Percentiles rank a stretch among this genome's conserved stretches.
These are phyloP conservation scores for Caenorhabditis afra DNA, from an alignment of 2,888 invertebrate species.

Conservation along the genomic window DNA sequence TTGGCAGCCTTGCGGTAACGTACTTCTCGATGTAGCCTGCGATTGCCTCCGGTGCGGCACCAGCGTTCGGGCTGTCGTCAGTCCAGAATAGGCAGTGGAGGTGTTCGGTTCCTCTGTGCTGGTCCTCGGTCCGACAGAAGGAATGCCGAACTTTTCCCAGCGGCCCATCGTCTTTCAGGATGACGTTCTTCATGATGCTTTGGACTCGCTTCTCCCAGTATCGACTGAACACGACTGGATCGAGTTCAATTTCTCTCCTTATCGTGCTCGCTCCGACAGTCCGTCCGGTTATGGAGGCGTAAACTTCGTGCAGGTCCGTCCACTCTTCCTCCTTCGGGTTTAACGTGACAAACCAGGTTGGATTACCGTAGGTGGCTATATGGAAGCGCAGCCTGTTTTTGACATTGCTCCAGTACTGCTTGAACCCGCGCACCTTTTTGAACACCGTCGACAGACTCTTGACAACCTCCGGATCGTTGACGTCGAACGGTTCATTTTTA, in stretches of 20 bases:
- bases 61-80: background rate
- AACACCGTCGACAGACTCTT: background rate
- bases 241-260: background rate
- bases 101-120: constrained; percentile 38
- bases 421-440: constrained; percentile 8
- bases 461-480: background rate
- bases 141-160: constrained; percentile 28
- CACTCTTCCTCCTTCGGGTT: constrained; percentile 34
- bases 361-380: constrained; percentile 9
- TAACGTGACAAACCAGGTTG: constrained; percentile 38
- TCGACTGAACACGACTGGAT: background rate
- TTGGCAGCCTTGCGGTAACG: background rate
- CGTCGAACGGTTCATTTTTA: background rate
- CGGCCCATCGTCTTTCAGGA: constrained; percentile 24
- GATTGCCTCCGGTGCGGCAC: background rate
- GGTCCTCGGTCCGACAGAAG: constrained; percentile 42
- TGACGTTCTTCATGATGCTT: background rate
- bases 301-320: constrained; percentile 12
- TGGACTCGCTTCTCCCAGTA: background rate
- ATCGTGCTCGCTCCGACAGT: too few relatives aligned
- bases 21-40: background rate
- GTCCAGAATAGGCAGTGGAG: constrained; percentile 43
- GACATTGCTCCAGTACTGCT: background rate
- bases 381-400: background rate
- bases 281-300: background rate